Evolutionary conservation across 2,113 vertebrate genomes (phyloP).

Genomic region (Phyllostomus discolor): DNA sequence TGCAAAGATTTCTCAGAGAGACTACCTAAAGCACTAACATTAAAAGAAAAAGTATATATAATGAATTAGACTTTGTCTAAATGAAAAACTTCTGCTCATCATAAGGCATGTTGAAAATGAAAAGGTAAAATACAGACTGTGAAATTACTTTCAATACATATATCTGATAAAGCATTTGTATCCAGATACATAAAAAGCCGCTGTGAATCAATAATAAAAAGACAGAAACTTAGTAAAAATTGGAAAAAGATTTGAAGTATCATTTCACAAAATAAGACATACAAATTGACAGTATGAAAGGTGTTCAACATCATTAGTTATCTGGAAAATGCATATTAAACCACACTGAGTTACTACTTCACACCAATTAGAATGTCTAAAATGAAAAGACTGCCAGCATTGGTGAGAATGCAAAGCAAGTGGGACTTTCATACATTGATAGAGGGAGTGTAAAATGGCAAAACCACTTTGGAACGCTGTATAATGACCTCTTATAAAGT

Average conservation of each 20-base stretch:
- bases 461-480: background rate
- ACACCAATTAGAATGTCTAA: background rate
- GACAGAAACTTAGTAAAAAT: background rate
- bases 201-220: background rate
- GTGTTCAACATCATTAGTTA: background rate
- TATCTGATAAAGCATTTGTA: background rate
- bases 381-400: background rate
- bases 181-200: background rate
- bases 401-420: background rate
- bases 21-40: background rate
- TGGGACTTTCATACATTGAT: background rate
- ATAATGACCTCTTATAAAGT: background rate
- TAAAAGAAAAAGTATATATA: background rate
- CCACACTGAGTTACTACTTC: background rate
- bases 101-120: background rate
- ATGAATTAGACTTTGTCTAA: background rate
- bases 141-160: background rate
- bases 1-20: background rate
- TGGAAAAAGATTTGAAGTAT: background rate
- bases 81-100: background rate
- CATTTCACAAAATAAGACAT: background rate
- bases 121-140: background rate
- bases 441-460: background rate
- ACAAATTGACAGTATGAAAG: background rate
- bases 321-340: background rate